phyloP scores from a whole-genome alignment of 2,888 invertebrate species.

The Drosophila leonis region DNA sequence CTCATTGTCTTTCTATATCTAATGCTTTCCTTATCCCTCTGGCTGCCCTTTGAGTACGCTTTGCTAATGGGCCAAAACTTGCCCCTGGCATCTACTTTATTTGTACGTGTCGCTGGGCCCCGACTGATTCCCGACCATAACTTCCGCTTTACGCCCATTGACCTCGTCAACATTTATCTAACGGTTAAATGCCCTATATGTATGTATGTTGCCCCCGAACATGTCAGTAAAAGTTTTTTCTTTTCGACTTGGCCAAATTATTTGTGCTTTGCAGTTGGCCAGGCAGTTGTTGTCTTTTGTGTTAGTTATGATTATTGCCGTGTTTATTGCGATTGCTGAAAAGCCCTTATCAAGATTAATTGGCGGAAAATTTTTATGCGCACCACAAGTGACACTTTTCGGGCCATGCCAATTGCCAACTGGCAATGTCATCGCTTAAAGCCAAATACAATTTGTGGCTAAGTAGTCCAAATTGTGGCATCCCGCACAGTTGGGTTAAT shows the following conservation, averaged over 20 bases:
- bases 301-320: constrained; percentile 80
- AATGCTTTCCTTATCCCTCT: not conserved
- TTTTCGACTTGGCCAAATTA: constrained; percentile 52
- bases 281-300: constrained; percentile 55
- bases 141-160: constrained; percentile 78
- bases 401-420: constrained; percentile 46
- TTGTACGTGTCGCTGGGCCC: constrained; percentile 67
- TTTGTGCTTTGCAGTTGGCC: constrained; percentile 57
- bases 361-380: constrained; percentile 73
- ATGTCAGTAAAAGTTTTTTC: constrained; percentile 55
- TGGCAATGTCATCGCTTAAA: constrained; percentile 9
- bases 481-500: constrained; percentile 32
- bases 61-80: constrained; percentile 71
- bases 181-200: constrained; percentile 62
- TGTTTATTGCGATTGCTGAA: constrained; percentile 78
- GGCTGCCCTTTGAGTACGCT: constrained; percentile 24
- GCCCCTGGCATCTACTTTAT: constrained; percentile 63
- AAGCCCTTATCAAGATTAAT: constrained; percentile 77
- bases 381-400: constrained; percentile 58
- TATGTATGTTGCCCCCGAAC: constrained; percentile 2
- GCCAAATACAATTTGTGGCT: constrained; percentile 38
- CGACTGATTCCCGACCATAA: constrained; percentile 68
- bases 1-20: not conserved
- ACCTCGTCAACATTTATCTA: constrained; percentile 78
- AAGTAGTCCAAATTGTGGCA: constrained; percentile 10